Evolutionary conservation across 2,888 invertebrate genomes (phyloP).

Genomic region (Diadegma fenestrale): DNA sequence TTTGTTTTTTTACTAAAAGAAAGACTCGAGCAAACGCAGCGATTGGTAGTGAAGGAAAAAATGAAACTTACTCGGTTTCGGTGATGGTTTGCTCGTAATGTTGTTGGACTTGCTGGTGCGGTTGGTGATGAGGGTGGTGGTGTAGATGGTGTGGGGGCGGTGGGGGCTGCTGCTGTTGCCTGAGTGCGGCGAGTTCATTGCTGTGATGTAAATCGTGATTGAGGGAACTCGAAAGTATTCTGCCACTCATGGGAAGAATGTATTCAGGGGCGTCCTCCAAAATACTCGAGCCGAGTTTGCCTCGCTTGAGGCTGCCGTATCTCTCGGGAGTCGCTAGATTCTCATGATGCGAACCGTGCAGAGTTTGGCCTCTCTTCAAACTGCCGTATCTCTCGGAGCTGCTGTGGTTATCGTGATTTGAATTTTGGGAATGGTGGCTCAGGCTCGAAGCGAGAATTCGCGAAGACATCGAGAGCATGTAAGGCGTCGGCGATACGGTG

Average conservation of each 20-base stretch:
- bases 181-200: conserved; percentile 81
- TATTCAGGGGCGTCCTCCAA: conserved; percentile 81
- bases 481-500: conserved; percentile 82
- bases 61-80: conserved; percentile 82
- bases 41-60: conserved; percentile 11
- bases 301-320: conserved; percentile 82
- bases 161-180: conserved; percentile 79
- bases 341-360: conserved; percentile 82
- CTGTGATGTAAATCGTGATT: conserved; percentile 83
- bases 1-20: background rate
- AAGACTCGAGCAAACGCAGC: background rate
- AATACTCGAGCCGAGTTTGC: conserved; percentile 81
- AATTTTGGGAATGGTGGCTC: conserved; percentile 83
- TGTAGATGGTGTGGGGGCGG: conserved; percentile 74
- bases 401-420: conserved; percentile 81
- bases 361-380: conserved; percentile 80
- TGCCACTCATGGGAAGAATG: conserved; percentile 82
- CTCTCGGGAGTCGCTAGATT: conserved; percentile 81
- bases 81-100: conserved; percentile 83
- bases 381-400: conserved; percentile 82
- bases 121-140: conserved; percentile 76
- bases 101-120: conserved; percentile 78
- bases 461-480: conserved; percentile 83
- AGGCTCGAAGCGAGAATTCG: conserved; percentile 82
- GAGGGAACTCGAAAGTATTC: conserved; percentile 82